A percentile compares a stretch with the other conserved stretches of the same genome.
Conservation (phyloP, 1,140 invertebrate species). For the Telenomus remus region DNA sequence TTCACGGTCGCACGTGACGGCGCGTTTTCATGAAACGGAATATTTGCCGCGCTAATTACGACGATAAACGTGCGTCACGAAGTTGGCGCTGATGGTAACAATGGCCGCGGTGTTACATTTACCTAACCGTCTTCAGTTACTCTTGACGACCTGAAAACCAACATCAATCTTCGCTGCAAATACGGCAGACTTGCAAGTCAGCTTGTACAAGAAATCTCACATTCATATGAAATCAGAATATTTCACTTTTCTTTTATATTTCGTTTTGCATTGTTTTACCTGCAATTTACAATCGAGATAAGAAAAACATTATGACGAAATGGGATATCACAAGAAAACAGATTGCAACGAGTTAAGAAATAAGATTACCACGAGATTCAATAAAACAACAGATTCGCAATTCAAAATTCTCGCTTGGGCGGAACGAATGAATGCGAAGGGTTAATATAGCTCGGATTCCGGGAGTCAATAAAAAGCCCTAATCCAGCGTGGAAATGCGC, state of each 20-base stretch:
- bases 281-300: too few relatives aligned
- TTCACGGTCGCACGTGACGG: conserved; percentile 11
- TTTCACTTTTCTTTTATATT: too few relatives aligned
- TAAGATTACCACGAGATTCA: too few relatives aligned
- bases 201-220: too few relatives aligned
- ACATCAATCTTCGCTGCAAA: too few relatives aligned
- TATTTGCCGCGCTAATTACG: conserved; percentile 45
- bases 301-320: too few relatives aligned
- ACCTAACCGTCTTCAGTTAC: conserved; percentile 23
- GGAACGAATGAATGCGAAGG: conserved; percentile 2
- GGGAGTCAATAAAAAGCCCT: conserved; percentile 19
- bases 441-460: conserved; percentile 19
- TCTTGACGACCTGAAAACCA: not conserved
- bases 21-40: conserved; percentile 25
- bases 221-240: too few relatives aligned
- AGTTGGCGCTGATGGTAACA: conserved; percentile 26
- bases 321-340: too few relatives aligned
- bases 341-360: too few relatives aligned
- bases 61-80: conserved; percentile 40
- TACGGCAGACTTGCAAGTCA: too few relatives aligned
- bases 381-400: not conserved
- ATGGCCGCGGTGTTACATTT: conserved; percentile 29
- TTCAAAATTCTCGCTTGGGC: not conserved
- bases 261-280: too few relatives aligned
- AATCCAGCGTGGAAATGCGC: conserved; percentile 11